Base-by-base conservation (phyloP, 2,888 invertebrate genomes). In the Eueremaeus valkanovi region DNA sequence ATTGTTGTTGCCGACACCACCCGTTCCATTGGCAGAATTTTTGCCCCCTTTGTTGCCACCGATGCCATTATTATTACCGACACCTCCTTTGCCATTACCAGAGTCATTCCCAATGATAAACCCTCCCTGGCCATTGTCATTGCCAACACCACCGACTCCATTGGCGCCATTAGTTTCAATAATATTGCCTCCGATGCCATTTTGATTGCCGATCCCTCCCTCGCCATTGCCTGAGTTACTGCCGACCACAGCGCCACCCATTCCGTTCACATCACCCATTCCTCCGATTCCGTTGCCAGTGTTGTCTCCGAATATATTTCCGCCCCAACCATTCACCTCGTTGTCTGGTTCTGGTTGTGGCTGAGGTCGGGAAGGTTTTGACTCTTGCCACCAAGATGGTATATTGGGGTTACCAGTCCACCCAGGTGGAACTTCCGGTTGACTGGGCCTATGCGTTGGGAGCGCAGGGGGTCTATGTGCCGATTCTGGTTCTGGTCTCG, bases 401-500 rank as follows among this genome's bases (percentile, higher is more conserved):
- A 55, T 5, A 24, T 55, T 55, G 11, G 55, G 55, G 18, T 55
- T 24, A 55, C 21, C 55, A 21, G 55, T 21, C 27, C 27, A 24
- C 49, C 5, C 49, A 13, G 49, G 16, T 40, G 5, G 5, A 40
- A 9, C 40, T 40, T 5, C 11, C 40, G 8, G 11, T 40, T n/a
- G n/a, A n/a, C n/a, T n/a, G n/a, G n/a, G 40, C 40, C 11, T 40
- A 11, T 78, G 75, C 9, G 75, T 78, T 16, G 81, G 83, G 40
- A 83, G 81, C 33, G 82, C 79, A 72, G 83, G 83, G n/a, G n/a
- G n/a, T n/a, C n/a, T n/a, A n/a, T n/a, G n/a, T n/a, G n/a, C n/a
- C n/a, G n/a, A n/a, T 73, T 83, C 83, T 75, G 83, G 83, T 66
- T 83, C 79, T 5, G 79, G 72, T 0, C 82, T 82, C 24, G 82